Evolutionary conservation across 2,888 invertebrate genomes (phyloP).

Genomic region (Drosophila melanocephala): DNA sequence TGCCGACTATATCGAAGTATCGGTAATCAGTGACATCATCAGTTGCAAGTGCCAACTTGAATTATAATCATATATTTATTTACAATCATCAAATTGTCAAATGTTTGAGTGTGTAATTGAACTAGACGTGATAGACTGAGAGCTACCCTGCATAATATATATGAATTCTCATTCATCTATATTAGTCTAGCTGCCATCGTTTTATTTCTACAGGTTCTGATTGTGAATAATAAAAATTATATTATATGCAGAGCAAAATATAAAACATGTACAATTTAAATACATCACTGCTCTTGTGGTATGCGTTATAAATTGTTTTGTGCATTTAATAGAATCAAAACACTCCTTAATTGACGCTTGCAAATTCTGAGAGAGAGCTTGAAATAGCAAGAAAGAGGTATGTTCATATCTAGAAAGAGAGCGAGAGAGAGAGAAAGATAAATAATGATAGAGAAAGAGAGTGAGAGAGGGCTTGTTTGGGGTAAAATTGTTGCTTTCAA

Average conservation of each 20-base stretch:
- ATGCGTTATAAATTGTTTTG: not conserved
- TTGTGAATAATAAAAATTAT: not conserved
- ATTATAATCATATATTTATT: constrained; percentile 1
- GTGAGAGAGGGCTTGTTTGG: not conserved
- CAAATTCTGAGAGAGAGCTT: not conserved
- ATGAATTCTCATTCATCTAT: not conserved
- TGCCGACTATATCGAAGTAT: not conserved
- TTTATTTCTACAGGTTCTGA: not conserved
- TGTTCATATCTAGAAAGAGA: not conserved
- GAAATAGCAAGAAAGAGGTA: not conserved
- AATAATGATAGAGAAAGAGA: not conserved
- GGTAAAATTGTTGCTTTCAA: not conserved
- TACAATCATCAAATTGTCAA: not conserved
- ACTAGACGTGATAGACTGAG: not conserved
- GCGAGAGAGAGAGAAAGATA: not conserved
- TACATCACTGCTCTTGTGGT: too few relatives aligned
- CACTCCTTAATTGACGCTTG: constrained; percentile 8
- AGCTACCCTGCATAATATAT: constrained; percentile 3
- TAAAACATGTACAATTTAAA: not conserved
- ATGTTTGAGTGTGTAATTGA: not conserved
- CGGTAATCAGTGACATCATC: constrained; percentile 20
- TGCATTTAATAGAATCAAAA: not conserved
- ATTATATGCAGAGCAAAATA: not conserved
- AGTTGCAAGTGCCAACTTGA: not conserved
- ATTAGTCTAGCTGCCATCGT: too few relatives aligned